These are phyloP conservation scores for Peromyscus eremicus DNA, from an alignment of 2,797 vertebrate species.

Conservation along the genomic window DNA sequence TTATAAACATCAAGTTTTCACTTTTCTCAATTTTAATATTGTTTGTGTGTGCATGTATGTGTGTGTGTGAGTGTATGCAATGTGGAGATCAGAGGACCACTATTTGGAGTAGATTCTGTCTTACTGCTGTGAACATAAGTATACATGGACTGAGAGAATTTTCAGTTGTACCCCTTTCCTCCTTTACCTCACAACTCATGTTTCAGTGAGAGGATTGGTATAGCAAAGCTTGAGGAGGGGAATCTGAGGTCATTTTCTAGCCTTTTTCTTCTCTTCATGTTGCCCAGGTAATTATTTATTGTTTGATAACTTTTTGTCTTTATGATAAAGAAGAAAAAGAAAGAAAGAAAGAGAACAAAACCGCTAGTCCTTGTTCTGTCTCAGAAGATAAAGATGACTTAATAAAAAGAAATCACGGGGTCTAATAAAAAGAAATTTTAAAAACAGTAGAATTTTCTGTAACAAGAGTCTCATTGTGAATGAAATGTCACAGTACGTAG, in stretches of 20 bases:
- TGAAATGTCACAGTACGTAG: slow-evolving; percentile 2
- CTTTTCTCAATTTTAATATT: neutral
- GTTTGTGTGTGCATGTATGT: neutral
- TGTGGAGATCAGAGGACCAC: neutral
- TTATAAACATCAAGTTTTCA: neutral
- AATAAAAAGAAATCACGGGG: neutral
- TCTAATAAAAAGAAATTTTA: neutral
- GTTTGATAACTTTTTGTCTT: slow-evolving; percentile 14
- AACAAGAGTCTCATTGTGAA: neutral
- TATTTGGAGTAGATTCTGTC: neutral
- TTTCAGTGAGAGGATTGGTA: neutral
- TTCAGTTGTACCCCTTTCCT: neutral
- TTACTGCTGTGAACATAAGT: neutral
- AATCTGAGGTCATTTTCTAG: neutral
- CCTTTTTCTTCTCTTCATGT: neutral
- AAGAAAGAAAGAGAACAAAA: neutral
- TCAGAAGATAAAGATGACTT: neutral
- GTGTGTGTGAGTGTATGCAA: neutral
- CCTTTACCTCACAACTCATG: neutral
- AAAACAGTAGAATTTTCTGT: neutral
- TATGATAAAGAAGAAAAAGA: neutral
- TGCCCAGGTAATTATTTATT: neutral
- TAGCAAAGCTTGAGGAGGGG: neutral
- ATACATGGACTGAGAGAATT: neutral
- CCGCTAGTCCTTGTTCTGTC: neutral